Evolutionary conservation across 2,113 vertebrate species (phyloP), one percentile per base, ranked within the genome.

Genomic region (Petrocephalus microphthalmus): DNA sequence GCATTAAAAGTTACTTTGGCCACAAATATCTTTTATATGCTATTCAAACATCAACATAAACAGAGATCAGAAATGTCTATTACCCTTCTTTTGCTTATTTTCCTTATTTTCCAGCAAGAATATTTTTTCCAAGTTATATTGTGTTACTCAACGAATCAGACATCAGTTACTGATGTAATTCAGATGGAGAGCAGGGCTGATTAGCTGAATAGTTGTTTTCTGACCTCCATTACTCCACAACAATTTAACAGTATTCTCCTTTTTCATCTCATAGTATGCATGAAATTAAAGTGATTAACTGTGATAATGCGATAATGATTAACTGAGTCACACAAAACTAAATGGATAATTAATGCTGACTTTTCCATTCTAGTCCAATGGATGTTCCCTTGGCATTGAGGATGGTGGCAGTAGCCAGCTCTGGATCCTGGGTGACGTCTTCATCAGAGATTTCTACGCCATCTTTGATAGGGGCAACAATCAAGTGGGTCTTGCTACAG

Each of bases 351-450:
- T 42, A 17, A 42, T 7, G 71, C 0, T 19, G 6, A 7, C 71
- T 78, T 74, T 42, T 42, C 33, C 15, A 5, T 78, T 42, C 15
- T 7, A 78, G 71, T 37, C 71, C 11, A 1, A 82, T 17, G 82
- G 90, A 45, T 94, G 94, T 90, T 56, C 0, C 53, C 92, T 90
- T 82, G 93, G 94, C 78, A 94, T 94, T 82, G 91, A 92, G 3
- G 89, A 89, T 64, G 92, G 91, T 51, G 91, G 92, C 20, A 29
- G 17, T 45, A 1, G 11, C 0, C 88, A 90, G 64, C 92, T 78
- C 5, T 78, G 71, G 71, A 78, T 78, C 71, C 71, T 78, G 71
- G 71, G 71, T 78, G 71, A 78, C 8, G 81, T 83, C 81, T 83
- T 83, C 45, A 83, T 83, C 81, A 45, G 81, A 83, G 45, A 83